phyloP scores from a whole-genome alignment of 2,888 invertebrate species.

The Rhogogaster chlorosoma region DNA sequence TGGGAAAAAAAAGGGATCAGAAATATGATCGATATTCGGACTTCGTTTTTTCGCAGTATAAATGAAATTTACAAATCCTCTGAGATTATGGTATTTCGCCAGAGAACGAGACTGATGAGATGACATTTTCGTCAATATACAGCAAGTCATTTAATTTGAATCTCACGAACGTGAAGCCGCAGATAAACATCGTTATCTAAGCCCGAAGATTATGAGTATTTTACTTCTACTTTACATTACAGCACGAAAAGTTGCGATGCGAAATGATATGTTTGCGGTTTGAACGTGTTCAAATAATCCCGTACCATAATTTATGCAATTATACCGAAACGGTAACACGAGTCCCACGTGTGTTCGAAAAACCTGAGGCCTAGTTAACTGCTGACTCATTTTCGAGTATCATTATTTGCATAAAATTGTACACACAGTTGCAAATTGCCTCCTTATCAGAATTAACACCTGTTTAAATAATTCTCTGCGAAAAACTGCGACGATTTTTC shows the following conservation, averaged over 20 bases:
- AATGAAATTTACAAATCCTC: too few relatives aligned
- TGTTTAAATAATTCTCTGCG: slow-evolving; percentile 53
- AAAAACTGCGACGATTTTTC: neutral
- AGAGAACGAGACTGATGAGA: too few relatives aligned
- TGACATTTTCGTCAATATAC: neutral
- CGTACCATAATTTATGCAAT: too few relatives aligned
- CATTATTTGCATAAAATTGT: too few relatives aligned
- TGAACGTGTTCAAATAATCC: neutral
- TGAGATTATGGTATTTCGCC: too few relatives aligned
- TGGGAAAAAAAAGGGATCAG: neutral
- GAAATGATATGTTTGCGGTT: neutral
- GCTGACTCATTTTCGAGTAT: too few relatives aligned
- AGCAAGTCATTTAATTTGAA: neutral
- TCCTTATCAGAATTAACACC: too few relatives aligned
- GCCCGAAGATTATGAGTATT: neutral
- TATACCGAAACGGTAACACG: neutral
- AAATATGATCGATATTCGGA: too few relatives aligned
- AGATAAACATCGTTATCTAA: neutral
- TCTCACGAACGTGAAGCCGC: neutral
- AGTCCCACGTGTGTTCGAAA: too few relatives aligned
- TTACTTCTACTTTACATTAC: neutral
- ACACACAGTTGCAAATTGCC: too few relatives aligned
- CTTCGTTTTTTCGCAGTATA: too few relatives aligned
- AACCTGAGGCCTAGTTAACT: too few relatives aligned
- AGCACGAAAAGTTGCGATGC: neutral